Evolutionary conservation across 2,888 invertebrate species (phyloP), one percentile per base, ranked within the genome.

Genomic region (Melinaea menophilus): DNA sequence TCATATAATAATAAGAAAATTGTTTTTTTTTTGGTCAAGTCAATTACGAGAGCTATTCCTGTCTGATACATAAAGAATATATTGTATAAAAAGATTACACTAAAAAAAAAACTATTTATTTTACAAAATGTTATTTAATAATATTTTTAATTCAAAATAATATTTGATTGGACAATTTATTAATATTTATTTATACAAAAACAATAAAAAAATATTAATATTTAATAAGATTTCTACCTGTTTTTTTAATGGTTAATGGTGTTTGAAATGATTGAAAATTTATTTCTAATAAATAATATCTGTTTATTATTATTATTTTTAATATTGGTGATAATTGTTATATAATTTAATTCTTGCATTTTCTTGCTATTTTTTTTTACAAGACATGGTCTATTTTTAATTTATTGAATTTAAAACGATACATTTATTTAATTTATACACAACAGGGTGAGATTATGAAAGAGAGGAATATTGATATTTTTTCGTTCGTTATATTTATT

Each of bases 41-140:
- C 63, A 60, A 57, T 54, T 51, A 63, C 59, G 37, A 57, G 58
- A 47, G 62, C 33, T 56, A 56, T 59, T 63, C 62, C 62, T 59
- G 55, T 56, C 35, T 59, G 11, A 59, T 35, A n/a, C 33, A 41
- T 22, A 3, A 37, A n/a, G n/a, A 3, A 12, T 37, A n/a, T n/a
- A 35, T 35, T 2, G 9, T 22, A 33, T 54, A 31, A 9, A 33
- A 9, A 31, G 9, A 3, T 11, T 54, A 54, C 22, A 54, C 12
- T 54, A 33, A 31, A 22, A 22, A 22, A 22, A 22, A 22, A 22
- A 22, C 22, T 41, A 41, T 1, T 41, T 1, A 41, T 37, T 37
- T 37, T 22, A 22, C 22, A 22, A 22, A 22, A 22, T 22, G 22
- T 22, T 22, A 22, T 22, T 22, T 22, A 22, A 22, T 22, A 22